Conservation (phyloP, 1,140 invertebrate species). For the Brachystomella parvula region DNA sequence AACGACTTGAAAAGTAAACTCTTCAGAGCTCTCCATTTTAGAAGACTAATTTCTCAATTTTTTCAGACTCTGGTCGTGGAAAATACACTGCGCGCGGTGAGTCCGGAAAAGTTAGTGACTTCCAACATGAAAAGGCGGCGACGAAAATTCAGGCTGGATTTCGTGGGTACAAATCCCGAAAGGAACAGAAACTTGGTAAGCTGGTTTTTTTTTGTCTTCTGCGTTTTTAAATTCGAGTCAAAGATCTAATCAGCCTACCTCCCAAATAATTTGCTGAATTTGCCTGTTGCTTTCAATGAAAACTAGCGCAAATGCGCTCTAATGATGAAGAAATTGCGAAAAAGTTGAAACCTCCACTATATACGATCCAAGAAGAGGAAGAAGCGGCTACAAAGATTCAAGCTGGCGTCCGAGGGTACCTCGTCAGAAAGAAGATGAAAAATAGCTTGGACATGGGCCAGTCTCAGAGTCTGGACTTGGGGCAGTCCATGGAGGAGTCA, state of each 20-base stretch:
- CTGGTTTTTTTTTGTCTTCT: background rate
- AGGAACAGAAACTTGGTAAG: conserved; percentile 46
- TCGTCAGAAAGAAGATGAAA: conserved; percentile 55
- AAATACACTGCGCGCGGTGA: no score
- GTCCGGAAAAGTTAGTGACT: no score
- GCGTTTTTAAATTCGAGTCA: no score
- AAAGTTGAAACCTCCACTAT: background rate
- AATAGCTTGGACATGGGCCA: conserved; percentile 22
- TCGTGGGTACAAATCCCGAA: conserved; percentile 60
- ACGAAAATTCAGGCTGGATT: conserved; percentile 66
- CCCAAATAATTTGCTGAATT: no score
- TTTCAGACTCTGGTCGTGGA: no score
- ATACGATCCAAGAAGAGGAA: conserved; percentile 44
- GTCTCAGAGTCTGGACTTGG: background rate
- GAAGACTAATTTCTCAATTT: no score
- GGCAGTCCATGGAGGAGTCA: no score
- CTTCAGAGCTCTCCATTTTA: background rate
- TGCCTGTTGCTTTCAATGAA: no score
- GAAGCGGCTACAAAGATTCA: conserved; percentile 65
- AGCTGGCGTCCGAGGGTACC: conserved; percentile 58
- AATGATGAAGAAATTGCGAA: conserved; percentile 2
- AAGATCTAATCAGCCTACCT: no score
- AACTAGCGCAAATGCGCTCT: no score
- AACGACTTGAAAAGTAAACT: background rate
- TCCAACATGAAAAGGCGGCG: conserved; percentile 47